Conservation (phyloP, 1,140 invertebrate species). For the Sitobion miscanthi region DNA sequence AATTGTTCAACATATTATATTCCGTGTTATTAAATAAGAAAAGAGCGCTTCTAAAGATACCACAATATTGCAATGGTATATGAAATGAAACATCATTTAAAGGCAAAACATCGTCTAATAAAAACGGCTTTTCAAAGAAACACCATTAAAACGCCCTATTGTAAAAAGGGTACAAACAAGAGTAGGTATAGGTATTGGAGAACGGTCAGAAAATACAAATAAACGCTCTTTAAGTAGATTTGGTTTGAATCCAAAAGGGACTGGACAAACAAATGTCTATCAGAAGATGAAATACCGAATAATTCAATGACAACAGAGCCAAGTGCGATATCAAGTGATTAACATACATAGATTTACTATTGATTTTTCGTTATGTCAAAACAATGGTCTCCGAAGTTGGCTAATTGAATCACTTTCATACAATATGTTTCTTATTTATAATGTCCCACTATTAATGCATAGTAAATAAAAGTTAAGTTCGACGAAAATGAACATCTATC, state of each 20-base stretch:
- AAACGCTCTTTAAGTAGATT: constrained; percentile 40
- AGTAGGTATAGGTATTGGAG: neutral
- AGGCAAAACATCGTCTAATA: neutral
- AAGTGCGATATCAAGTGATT: neutral
- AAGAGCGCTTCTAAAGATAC: neutral
- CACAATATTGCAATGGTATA: neutral
- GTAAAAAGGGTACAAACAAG: constrained; percentile 23
- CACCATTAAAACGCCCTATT: neutral
- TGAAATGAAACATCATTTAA: neutral
- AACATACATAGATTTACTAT: constrained; percentile 19
- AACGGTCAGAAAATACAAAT: constrained; percentile 42
- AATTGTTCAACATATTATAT: neutral
- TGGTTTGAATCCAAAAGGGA: neutral
- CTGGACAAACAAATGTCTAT: constrained; percentile 24
- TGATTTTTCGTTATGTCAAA: neutral
- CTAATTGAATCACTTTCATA: neutral
- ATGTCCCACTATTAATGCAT: neutral
- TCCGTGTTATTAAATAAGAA: neutral
- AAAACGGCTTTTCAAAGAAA: constrained; percentile 7
- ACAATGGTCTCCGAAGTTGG: neutral
- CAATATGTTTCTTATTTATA: neutral
- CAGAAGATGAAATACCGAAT: constrained; percentile 22
- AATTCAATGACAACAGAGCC: constrained; percentile 9
- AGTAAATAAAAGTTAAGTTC: neutral
- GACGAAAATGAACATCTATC: neutral